A percentile compares a stretch with the other conserved stretches of the same genome.
phyloP scores from a whole-genome alignment of 1,140 invertebrate species.

The Lepidotrigona ventralis region DNA sequence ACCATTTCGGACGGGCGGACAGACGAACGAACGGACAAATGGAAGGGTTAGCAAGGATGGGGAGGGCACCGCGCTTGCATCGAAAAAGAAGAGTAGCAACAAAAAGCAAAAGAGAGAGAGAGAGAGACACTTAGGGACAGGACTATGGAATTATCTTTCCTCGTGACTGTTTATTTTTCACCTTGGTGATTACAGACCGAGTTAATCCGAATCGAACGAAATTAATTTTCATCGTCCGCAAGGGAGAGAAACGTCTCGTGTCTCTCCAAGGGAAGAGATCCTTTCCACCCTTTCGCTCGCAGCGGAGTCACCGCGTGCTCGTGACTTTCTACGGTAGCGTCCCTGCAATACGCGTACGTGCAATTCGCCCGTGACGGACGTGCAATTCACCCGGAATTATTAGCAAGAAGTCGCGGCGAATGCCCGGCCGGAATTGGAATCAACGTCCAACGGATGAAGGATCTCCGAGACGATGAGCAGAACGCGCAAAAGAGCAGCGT shows the following conservation, averaged over 20 bases:
- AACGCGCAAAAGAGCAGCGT: background rate
- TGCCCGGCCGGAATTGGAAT: slow-evolving; percentile 15
- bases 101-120: background rate
- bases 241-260: slow-evolving; percentile 35
- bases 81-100: background rate
- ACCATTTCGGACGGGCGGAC: slow-evolving; percentile 55
- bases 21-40: slow-evolving; percentile 55
- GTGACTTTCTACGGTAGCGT: background rate
- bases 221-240: slow-evolving; percentile 74
- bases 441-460: slow-evolving; percentile 11
- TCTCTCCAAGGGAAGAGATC: slow-evolving; percentile 13
- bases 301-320: too few relatives aligned
- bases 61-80: slow-evolving; percentile 38
- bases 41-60: slow-evolving; percentile 25
- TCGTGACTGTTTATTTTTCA: slow-evolving; percentile 68
- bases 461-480: background rate
- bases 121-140: background rate
- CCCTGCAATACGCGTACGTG: background rate
- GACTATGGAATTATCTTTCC: slow-evolving; percentile 59
- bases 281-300: background rate
- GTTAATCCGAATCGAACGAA: slow-evolving; percentile 77
- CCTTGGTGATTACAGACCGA: slow-evolving; percentile 74
- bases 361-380: slow-evolving; percentile 1
- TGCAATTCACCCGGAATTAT: slow-evolving; percentile 40
- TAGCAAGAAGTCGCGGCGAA: slow-evolving; percentile 33